Conservation (phyloP, 2,888 invertebrate genomes). For the Geophilus truncorum region DNA sequence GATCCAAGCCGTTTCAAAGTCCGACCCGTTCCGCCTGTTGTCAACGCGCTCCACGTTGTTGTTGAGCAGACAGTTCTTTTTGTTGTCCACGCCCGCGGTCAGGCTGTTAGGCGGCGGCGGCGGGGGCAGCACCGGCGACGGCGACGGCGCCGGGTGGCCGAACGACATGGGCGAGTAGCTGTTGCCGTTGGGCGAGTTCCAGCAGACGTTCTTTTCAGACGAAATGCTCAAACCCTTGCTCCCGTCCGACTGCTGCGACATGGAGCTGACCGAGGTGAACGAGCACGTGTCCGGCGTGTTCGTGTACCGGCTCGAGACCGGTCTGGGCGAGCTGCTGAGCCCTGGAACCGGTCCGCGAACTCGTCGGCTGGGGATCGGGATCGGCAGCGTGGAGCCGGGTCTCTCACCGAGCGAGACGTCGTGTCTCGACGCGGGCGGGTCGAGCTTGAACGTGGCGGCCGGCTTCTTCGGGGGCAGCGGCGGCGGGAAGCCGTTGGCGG, state of each 20-base stretch:
- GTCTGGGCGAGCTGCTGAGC: not conserved
- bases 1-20: not conserved
- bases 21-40: not conserved
- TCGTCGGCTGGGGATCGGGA: slow-evolving; percentile 35
- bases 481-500: slow-evolving; percentile 30
- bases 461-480: slow-evolving; percentile 33
- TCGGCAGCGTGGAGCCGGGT: slow-evolving; percentile 32
- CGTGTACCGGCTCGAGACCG: not conserved
- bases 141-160: too few species aligned
- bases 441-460: not conserved
- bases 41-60: not conserved
- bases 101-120: not conserved
- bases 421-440: not conserved
- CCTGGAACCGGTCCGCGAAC: not conserved
- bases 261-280: not conserved
- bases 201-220: not conserved
- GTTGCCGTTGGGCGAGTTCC: not conserved
- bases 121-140: not conserved
- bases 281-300: not conserved
- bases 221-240: not conserved
- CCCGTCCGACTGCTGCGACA: not conserved
- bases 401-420: not conserved
- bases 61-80: not conserved
- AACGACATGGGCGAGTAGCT: not conserved
- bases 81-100: not conserved